A percentile compares a stretch with the other conserved stretches of the same genome.
These are phyloP conservation scores for Chanos chanos DNA, from an alignment of 2,797 vertebrate species.

Conservation along the genomic window DNA sequence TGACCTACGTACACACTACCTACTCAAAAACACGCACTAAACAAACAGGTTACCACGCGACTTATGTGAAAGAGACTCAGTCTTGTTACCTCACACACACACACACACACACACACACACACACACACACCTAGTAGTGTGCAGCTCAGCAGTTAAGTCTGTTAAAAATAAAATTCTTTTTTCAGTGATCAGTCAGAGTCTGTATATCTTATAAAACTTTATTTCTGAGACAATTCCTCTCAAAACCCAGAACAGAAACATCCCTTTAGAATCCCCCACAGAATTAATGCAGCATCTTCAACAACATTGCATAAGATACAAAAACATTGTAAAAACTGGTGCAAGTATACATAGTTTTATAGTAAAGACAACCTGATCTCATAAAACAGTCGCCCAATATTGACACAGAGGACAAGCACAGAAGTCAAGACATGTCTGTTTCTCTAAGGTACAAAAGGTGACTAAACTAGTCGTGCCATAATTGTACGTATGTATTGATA, in stretches of 20 bases:
- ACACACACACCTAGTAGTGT: not conserved
- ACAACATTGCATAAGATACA: conserved; percentile 1
- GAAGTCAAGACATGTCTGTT: no score
- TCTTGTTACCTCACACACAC: conserved; percentile 9
- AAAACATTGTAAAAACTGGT: not conserved
- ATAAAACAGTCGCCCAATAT: not conserved
- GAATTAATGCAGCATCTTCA: conserved; percentile 1
- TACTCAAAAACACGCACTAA: not conserved
- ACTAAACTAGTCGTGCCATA: no score
- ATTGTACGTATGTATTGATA: no score
- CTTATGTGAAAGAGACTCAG: no score
- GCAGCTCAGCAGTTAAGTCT: no score
- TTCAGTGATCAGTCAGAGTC: conserved; percentile 6
- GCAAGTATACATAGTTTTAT: not conserved
- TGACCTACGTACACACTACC: conserved; percentile 11
- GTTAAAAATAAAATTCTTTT: not conserved
- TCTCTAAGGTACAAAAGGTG: no score
- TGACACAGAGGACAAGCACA: no score
- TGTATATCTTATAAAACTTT: conserved; percentile 15
- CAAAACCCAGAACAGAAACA: conserved; percentile 2
- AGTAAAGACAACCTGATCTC: not conserved
- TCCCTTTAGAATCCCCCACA: not conserved
- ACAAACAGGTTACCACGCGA: no score
- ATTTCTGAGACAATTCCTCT: conserved; percentile 7
- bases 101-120: not conserved